A percentile compares a stretch with the other conserved stretches of the same genome.
Evolutionary conservation across 2,888 invertebrate species (phyloP).

Genomic region (Timandra comae): DNA sequence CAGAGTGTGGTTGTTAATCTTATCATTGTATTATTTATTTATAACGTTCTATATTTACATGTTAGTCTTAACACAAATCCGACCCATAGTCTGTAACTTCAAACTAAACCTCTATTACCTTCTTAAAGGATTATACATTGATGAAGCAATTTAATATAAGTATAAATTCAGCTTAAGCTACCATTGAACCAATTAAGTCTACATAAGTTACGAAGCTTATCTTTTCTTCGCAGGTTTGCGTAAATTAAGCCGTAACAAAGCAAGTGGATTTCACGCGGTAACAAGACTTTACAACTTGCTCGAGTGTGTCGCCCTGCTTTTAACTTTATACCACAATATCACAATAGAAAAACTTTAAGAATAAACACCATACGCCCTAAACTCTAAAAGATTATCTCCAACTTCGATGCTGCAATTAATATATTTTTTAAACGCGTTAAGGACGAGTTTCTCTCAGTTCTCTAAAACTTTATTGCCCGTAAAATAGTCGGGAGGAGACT

Average conservation of each 20-base stretch:
- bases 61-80: too few species aligned
- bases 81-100: not conserved
- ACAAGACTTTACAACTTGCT: slow-evolving; percentile 37
- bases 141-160: slow-evolving; percentile 16
- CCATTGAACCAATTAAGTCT: slow-evolving; percentile 33
- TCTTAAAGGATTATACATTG: slow-evolving; percentile 27
- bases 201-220: slow-evolving; percentile 28
- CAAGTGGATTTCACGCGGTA: slow-evolving; percentile 36
- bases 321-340: slow-evolving; percentile 26
- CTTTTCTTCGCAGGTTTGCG: slow-evolving; percentile 28
- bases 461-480: slow-evolving; percentile 48
- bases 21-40: too few species aligned
- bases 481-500: slow-evolving; percentile 54
- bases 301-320: slow-evolving; percentile 28
- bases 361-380: slow-evolving; percentile 8
- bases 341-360: slow-evolving; percentile 37
- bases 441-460: slow-evolving; percentile 35
- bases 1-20: too few species aligned
- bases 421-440: slow-evolving; percentile 37
- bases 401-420: slow-evolving; percentile 35
- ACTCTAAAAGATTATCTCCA: slow-evolving; percentile 13
- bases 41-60: too few species aligned
- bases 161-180: slow-evolving; percentile 21
- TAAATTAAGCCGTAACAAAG: slow-evolving; percentile 37
- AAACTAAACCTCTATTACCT: slow-evolving; percentile 1